phyloP scores from a whole-genome alignment of 2,888 invertebrate genomes.

The Venustoraphidia nigricollis region DNA sequence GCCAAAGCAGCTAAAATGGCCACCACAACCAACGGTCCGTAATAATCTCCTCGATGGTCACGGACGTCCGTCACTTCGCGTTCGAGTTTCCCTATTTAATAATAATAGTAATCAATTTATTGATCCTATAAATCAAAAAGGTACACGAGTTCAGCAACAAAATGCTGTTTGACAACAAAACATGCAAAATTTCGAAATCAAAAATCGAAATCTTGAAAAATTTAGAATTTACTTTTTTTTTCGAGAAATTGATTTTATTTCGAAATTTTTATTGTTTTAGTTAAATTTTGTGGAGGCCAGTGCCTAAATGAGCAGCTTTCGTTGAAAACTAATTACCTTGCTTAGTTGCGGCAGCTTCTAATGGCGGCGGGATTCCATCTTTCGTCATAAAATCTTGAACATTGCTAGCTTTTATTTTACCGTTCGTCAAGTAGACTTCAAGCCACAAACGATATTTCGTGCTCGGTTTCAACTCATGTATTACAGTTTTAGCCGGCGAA shows the following conservation, averaged over 20 bases:
- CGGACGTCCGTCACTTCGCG: conserved; percentile 33
- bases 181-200: too few species aligned
- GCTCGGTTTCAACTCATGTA: conserved; percentile 57
- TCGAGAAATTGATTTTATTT: too few species aligned
- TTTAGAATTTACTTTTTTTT: too few species aligned
- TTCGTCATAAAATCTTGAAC: conserved; percentile 79
- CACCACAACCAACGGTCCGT: conserved; percentile 75
- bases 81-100: conserved; percentile 24
- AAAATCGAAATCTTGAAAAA: too few species aligned
- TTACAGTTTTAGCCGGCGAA: conserved; percentile 46
- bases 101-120: too few species aligned
- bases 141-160: too few species aligned
- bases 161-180: too few species aligned
- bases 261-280: too few species aligned
- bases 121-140: too few species aligned
- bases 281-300: too few species aligned
- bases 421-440: conserved; percentile 79
- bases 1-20: conserved; percentile 77
- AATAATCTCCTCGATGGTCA: conserved; percentile 58
- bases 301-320: too few species aligned
- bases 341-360: conserved; percentile 31
- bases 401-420: conserved; percentile 78
- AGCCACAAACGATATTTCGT: conserved; percentile 79
- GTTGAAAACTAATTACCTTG: conserved; percentile 28
- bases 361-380: conserved; percentile 38